Evolutionary conservation across 2,797 vertebrate species (phyloP), one percentile per base, ranked within the genome.

Genomic region (Helostoma temminkii): DNA sequence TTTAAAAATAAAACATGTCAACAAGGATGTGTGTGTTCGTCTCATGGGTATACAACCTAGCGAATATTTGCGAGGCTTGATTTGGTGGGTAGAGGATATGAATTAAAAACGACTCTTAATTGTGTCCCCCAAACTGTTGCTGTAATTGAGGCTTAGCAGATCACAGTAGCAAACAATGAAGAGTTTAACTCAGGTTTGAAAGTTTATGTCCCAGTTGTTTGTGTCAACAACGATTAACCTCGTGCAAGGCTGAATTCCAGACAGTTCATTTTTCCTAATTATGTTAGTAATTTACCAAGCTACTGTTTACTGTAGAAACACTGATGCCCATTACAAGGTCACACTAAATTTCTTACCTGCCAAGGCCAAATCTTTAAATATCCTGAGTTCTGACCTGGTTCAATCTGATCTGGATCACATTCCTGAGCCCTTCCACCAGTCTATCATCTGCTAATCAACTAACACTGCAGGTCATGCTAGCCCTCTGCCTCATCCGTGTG

Each of bases 1-100:
- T 63, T 45, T 62, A 52, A 66, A 65, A 66, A 65, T 32, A 61
- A 50, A 57, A 47, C 41, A 52, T 49, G 71, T 61, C 71, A 69
- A 70, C 76, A 69, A 39, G 36, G 6, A 36, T 48, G 2, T n/a
- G 49, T 50, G 34, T 41, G 45, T 48, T 56, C 1, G 15, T 61
- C 50, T 60, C 60, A 30, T 34, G 60, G 65, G 49, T 28, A 32
- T n/a, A 58, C 68, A 48, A 28, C 47, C 14, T 9, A 9, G 11
- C 26, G 45, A 56, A 66, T 49, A 61, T 49, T 28, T 60, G 34
- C 8, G 9, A 10, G 7, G 32, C 32, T 34, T 34, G 26, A 26
- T 26, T 26, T 26, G 6, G 26, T 26, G 41, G 41, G 41, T 42
- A 18, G 8, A 42, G 19, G 42, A 10, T 3, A 21, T 10, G 19